A percentile compares a stretch with the other conserved stretches of the same genome.
Evolutionary conservation across 1,140 invertebrate species (phyloP).

Genomic region (Sminthurides bifidus): DNA sequence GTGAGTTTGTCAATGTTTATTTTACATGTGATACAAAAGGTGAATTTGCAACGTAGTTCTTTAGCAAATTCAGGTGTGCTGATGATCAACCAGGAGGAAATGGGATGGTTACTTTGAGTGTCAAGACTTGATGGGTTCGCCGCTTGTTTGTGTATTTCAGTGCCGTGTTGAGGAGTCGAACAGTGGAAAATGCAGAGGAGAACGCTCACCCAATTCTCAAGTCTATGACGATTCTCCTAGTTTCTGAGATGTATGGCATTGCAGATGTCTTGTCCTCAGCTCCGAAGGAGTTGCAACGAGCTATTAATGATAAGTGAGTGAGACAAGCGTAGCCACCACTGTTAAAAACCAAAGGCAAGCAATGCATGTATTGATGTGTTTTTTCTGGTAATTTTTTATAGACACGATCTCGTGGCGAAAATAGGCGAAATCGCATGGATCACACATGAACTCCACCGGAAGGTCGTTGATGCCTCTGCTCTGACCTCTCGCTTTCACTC

Average conservation of each 20-base stretch:
- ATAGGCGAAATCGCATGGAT: conserved; percentile 12
- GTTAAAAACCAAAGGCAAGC: neutral
- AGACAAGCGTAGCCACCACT: neutral
- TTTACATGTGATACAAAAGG: too few relatives aligned
- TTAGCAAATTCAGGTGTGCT: too few relatives aligned
- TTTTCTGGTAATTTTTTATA: neutral
- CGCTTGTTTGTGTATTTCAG: too few relatives aligned
- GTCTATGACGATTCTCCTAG: conserved; percentile 12
- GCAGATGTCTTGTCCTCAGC: neutral
- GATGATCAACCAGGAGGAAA: too few relatives aligned
- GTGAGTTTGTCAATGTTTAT: too few relatives aligned
- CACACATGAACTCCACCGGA: conserved; percentile 9
- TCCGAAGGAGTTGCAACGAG: neutral
- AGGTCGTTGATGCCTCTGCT: conserved; percentile 4
- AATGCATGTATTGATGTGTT: neutral
- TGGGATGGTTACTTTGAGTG: too few relatives aligned
- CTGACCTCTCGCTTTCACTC: neutral
- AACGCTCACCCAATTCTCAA: conserved; percentile 13
- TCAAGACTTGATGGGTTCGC: too few relatives aligned
- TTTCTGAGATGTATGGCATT: conserved; percentile 12
- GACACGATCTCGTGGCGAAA: conserved; percentile 6
- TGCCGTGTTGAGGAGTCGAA: too few relatives aligned
- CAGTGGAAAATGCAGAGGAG: neutral
- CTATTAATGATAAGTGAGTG: conserved; percentile 10
- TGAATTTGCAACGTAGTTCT: too few relatives aligned